Percentiles rank a stretch among this genome's conserved stretches.
phyloP scores from a whole-genome alignment of 2,888 invertebrate species.

The Patella pellucida region DNA sequence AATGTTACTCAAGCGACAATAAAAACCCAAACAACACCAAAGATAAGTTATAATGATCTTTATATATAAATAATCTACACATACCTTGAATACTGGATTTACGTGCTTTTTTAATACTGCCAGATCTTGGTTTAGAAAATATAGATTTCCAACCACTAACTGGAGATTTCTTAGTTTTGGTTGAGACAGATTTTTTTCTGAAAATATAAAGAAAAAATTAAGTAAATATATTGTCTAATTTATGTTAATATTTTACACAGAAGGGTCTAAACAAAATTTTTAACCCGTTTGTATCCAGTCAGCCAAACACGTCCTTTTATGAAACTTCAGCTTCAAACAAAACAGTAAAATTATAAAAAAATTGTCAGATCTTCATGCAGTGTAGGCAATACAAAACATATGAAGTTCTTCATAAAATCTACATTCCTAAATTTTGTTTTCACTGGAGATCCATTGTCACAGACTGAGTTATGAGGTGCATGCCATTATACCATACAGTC shows the following conservation, averaged over 20 bases:
- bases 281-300: too few species aligned
- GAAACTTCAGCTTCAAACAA: too few species aligned
- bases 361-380: too few species aligned
- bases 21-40: neutral
- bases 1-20: neutral
- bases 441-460: too few species aligned
- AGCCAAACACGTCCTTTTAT: too few species aligned
- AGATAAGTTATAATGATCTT: neutral
- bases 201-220: constrained; percentile 17
- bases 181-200: constrained; percentile 43
- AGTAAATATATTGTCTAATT: neutral
- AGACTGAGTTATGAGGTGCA: too few species aligned
- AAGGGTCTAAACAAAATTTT: too few species aligned
- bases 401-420: too few species aligned
- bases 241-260: neutral
- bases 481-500: too few species aligned
- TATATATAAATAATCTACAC: neutral
- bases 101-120: constrained; percentile 65
- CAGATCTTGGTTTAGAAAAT: constrained; percentile 74
- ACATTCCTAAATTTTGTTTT: too few species aligned
- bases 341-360: too few species aligned
- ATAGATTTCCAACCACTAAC: constrained; percentile 81
- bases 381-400: too few species aligned
- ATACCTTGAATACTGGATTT: constrained; percentile 56
- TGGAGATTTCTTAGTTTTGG: constrained; percentile 55